Evolutionary conservation across 53 echinoderm and acorn worm genomes (phyloP), one percentile per base, ranked within the genome.

Genomic region (Henricia sp.): DNA sequence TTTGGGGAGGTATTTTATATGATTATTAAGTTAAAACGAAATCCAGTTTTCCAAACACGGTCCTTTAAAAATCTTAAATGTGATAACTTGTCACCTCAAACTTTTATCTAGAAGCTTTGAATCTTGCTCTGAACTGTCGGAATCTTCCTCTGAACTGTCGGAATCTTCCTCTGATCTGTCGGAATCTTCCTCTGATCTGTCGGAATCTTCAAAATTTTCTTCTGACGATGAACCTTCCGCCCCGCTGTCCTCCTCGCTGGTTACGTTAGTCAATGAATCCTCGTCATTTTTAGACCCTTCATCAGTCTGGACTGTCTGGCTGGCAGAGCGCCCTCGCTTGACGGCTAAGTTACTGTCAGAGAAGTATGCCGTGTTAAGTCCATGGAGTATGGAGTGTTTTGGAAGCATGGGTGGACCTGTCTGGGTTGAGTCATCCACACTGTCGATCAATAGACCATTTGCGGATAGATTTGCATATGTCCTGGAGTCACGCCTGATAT

Each of bases 251-350:
- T 60, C 80, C 0, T 80, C 64, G 23, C 80, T 80, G 34, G 80
- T 34, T n/a, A 80, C 63, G 9, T 80, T 14, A 0, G 80, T 80
- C 4, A 80, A 24, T 5, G 80, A 80, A 37, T 80, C 64, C 48
- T 20, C 35, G 0, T 62, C 80, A 11, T 73, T 20, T 25, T 70
- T 46, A 38, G 76, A 58, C 43, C 48, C 46, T 3, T 46, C 43
- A 0, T 71, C 51, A 8, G 63, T 42, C 29, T 19, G 44, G 48
- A 34, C 19, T 27, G 80, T 80, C 29, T 63, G 63, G 48, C 80
- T 80, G 4, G 34, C 80, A 43, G 80, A 80, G 50, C 80, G 80
- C 63, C 64, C 63, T 63, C 80, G 62, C 16, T 34, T 53, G 80
- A 14, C n/a, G 0, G 30, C 20, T 51, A 24, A 2, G 48, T 80